phyloP scores from a whole-genome alignment of 2,113 vertebrate species.

The Rhombomys opimus region DNA sequence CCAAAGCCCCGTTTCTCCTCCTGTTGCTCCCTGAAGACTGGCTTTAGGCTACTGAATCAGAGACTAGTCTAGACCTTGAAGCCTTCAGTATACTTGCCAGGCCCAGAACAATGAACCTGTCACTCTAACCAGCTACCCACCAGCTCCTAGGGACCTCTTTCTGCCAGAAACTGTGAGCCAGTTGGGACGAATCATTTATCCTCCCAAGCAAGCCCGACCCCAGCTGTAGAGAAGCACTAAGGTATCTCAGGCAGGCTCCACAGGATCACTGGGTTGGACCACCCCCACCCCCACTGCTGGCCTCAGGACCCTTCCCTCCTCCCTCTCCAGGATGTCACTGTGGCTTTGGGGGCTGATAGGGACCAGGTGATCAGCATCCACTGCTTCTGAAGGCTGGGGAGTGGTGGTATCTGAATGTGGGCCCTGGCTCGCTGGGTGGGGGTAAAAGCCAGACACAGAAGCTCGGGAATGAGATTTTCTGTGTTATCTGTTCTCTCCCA shows the following conservation, averaged over 20 bases:
- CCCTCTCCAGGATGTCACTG: neutral
- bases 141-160: neutral
- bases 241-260: neutral
- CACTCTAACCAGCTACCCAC: neutral
- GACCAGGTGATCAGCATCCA: neutral
- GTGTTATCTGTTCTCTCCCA: constrained; percentile 54
- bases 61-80: neutral
- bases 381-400: neutral
- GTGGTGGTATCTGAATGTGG: neutral
- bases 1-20: neutral
- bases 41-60: neutral
- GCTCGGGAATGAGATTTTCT: constrained; percentile 74
- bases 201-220: constrained; percentile 7
- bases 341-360: neutral
- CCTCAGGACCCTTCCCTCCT: neutral
- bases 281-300: accelerated
- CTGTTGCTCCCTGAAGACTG: neutral
- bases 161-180: neutral
- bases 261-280: neutral
- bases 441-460: neutral
- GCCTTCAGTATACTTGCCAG: neutral
- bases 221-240: neutral
- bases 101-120: neutral
- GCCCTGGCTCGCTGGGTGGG: neutral
- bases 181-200: neutral